Percentiles rank a stretch among this genome's conserved stretches.
phyloP scores from a whole-genome alignment of 2,888 invertebrate species.

The Oligia strigilis region DNA sequence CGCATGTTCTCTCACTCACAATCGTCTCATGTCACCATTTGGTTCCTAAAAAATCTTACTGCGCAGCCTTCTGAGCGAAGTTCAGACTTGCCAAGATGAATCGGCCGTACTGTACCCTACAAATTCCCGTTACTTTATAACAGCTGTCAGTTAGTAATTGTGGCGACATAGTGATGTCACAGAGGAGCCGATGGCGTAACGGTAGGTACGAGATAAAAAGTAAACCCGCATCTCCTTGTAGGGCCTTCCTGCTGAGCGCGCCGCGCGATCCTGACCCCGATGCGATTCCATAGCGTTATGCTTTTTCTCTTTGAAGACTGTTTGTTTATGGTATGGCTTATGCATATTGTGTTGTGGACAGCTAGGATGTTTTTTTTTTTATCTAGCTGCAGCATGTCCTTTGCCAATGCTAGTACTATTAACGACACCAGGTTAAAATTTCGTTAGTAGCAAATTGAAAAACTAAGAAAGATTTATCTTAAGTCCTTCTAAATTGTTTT shows the following conservation, averaged over 20 bases:
- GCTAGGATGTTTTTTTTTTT: background rate
- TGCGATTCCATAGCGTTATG: conserved; percentile 52
- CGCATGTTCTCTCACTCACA: too few relatives aligned
- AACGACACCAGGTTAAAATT: background rate
- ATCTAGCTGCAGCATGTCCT: background rate
- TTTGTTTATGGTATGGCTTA: conserved; percentile 14
- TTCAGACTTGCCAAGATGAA: too few relatives aligned
- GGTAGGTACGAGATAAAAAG: conserved; percentile 76
- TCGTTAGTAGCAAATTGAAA: background rate
- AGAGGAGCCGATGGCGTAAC: conserved; percentile 68
- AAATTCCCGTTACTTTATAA: conserved; percentile 27
- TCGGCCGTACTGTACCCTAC: background rate
- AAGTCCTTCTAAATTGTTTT: background rate
- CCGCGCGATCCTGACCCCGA: conserved; percentile 67
- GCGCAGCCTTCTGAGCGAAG: too few relatives aligned
- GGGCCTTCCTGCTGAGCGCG: conserved; percentile 74
- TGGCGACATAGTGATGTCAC: conserved; percentile 66
- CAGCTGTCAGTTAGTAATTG: conserved; percentile 50
- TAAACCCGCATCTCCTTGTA: conserved; percentile 71
- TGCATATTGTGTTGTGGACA: conserved; percentile 7
- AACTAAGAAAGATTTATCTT: background rate
- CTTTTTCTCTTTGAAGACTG: conserved; percentile 33
- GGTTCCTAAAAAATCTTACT: too few relatives aligned
- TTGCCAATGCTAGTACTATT: background rate
- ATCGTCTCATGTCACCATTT: too few relatives aligned